A percentile compares a stretch with the other conserved stretches of the same genome.
Evolutionary conservation across 2,888 invertebrate genomes (phyloP).

Genomic region (Eupeodes luniger): DNA sequence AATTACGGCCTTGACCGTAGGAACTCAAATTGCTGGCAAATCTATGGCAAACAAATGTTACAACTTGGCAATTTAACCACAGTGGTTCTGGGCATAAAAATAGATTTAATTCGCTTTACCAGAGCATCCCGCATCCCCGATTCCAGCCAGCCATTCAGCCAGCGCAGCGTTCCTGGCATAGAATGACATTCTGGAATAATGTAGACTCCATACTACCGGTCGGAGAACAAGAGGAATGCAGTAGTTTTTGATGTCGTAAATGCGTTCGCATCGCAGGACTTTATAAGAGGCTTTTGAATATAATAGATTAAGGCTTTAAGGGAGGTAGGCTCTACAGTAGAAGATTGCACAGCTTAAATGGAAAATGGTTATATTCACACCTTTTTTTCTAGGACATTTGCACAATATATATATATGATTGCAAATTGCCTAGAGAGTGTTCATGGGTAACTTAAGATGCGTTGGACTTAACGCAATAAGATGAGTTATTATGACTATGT

Average conservation of each 20-base stretch:
- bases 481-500: slow-evolving; percentile 56
- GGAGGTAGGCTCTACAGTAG: not conserved
- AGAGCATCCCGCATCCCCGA: not conserved
- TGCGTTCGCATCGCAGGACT: slow-evolving; percentile 47
- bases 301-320: slow-evolving; percentile 59
- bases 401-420: not conserved
- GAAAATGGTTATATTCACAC: slow-evolving; percentile 69
- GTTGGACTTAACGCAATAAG: slow-evolving; percentile 2
- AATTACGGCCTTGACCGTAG: slow-evolving; percentile 63
- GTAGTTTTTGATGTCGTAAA: slow-evolving; percentile 56
- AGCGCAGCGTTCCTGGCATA: slow-evolving; percentile 1
- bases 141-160: no score
- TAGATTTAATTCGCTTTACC: slow-evolving; percentile 66
- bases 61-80: slow-evolving; percentile 20
- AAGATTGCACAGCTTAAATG: slow-evolving; percentile 55
- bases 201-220: not conserved
- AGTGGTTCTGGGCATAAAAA: slow-evolving; percentile 48
- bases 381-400: slow-evolving; percentile 38
- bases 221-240: slow-evolving; percentile 31
- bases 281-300: slow-evolving; percentile 65
- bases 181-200: slow-evolving; percentile 52
- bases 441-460: not conserved
- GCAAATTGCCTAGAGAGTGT: not conserved
- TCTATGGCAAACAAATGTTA: slow-evolving; percentile 71
- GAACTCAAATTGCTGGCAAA: slow-evolving; percentile 38